Evolutionary conservation across 1,140 invertebrate species (phyloP).

Genomic region (Hypothenemus hampei): DNA sequence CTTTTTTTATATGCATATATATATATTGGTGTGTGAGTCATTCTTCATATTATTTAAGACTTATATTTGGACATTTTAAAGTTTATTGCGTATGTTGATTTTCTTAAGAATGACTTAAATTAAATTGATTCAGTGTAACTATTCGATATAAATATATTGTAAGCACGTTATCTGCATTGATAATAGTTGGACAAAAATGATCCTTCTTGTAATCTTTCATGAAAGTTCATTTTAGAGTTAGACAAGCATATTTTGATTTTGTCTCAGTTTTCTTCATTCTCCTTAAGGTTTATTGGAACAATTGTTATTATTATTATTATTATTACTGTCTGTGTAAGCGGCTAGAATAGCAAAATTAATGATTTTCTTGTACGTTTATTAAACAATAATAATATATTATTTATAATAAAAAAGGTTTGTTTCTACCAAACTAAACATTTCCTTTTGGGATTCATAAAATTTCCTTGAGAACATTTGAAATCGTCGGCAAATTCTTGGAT

Average conservation of each 20-base stretch:
- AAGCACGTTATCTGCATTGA: constrained; percentile 5
- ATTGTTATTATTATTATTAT: constrained; percentile 1
- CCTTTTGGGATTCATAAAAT: constrained; percentile 76
- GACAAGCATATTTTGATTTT: background rate
- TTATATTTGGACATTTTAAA: no score
- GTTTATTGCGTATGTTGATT: background rate
- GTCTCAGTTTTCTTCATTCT: no score
- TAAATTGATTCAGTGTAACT: background rate
- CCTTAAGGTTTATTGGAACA: no score
- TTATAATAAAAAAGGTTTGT: constrained; percentile 6
- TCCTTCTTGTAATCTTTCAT: no score
- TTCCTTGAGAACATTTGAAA: constrained; percentile 74
- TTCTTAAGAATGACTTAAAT: background rate
- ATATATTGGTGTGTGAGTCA: no score
- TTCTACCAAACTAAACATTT: constrained; percentile 39
- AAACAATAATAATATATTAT: constrained; percentile 14
- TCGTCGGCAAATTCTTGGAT: constrained; percentile 80
- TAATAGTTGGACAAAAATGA: no score
- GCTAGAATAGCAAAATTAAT: constrained; percentile 6
- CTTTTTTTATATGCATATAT: background rate
- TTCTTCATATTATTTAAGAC: no score
- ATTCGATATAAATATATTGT: background rate
- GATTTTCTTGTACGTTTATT: constrained; percentile 8
- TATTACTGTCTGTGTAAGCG: background rate
- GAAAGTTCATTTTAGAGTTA: no score